Percentiles rank a stretch among this genome's conserved stretches.
Conservation (phyloP, 2,113 vertebrate genomes). For the Alligator mississippiensis region DNA sequence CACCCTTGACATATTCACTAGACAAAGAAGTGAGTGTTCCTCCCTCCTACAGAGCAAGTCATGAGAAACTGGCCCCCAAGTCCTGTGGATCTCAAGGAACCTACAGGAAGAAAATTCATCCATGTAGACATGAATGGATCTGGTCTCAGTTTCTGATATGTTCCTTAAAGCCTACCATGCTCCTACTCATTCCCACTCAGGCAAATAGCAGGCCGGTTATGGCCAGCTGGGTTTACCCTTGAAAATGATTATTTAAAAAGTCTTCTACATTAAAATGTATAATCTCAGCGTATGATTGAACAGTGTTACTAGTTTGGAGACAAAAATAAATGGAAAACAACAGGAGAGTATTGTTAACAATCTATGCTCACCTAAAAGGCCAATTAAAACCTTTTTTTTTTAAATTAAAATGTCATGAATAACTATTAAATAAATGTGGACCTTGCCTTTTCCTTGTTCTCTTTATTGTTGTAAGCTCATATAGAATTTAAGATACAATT, state of each 20-base stretch:
- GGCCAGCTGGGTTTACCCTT: not conserved
- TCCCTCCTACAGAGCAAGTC: not conserved
- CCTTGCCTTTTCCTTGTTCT: not conserved
- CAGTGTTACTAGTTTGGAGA: not conserved
- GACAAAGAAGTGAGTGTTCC: not conserved
- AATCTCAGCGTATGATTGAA: not conserved
- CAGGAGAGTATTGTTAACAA: not conserved
- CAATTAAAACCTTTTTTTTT: not conserved
- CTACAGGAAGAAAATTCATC: not conserved
- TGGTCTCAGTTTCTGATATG: not conserved
- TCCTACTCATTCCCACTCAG: not conserved
- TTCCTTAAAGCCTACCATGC: not conserved
- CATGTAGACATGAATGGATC: not conserved
- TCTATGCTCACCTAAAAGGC: not conserved
- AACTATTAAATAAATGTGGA: not conserved
- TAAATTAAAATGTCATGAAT: not conserved
- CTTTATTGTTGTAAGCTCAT: not conserved
- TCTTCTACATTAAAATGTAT: not conserved
- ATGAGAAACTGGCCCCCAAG: accelerated
- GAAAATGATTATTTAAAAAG: not conserved
- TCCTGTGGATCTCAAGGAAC: accelerated
- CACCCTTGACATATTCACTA: accelerated
- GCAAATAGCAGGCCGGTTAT: not conserved
- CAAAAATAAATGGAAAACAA: not conserved
- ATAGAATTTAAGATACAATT: not conserved